Base-by-base conservation (phyloP, 2,888 invertebrate genomes). In the Scaptomyza tumidula region DNA sequence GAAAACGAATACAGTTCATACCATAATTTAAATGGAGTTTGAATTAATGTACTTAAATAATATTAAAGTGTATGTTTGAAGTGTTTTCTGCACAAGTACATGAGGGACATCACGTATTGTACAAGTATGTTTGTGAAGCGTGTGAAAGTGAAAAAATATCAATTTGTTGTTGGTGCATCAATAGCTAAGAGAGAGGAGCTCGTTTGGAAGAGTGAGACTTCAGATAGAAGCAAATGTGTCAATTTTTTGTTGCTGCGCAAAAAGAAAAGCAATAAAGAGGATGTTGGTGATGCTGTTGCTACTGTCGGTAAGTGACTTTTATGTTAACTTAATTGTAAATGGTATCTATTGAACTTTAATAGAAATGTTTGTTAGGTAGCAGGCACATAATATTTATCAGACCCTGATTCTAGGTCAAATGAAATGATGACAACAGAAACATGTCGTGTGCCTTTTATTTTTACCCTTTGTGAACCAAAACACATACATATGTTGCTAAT, bases 391-490 rank as follows among this genome's bases (percentile, higher is more conserved):
- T 29, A 29, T 29, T 29, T 29, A 7, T 29, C 4, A 10, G 19
- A 16, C 31, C 19, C 6, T 11, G 4, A 7, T 24, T 24, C n/a
- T 13, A 19, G 45, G 31, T 7, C 19, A 31, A 44, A 45, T 41
- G 11, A 33, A 33, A 13, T 9, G 7, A 29, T 11, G 33, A 33
- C 11, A 16, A 53, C 9, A 16, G n/a, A 37, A 37, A 29, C 11
- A 41, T 41, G 49, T 41, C 46, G 14, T 43, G 14, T 24, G 50
- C 24, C 14, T 43, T 24, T 24, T 24, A 24, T 24, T 24, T 33
- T 13, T 19, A 16, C 19, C 53, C 5, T 46, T 52, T 59, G 50
- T 58, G 31, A 39, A 29, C 31, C 56, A 48, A 10, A 56, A 56
- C 24, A 24, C 24, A 48, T 31, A 48, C 48, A 56, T 24, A 41